Evolutionary conservation across 2,797 vertebrate genomes (phyloP).

Genomic region (Petrocephalus schoutedeni): DNA sequence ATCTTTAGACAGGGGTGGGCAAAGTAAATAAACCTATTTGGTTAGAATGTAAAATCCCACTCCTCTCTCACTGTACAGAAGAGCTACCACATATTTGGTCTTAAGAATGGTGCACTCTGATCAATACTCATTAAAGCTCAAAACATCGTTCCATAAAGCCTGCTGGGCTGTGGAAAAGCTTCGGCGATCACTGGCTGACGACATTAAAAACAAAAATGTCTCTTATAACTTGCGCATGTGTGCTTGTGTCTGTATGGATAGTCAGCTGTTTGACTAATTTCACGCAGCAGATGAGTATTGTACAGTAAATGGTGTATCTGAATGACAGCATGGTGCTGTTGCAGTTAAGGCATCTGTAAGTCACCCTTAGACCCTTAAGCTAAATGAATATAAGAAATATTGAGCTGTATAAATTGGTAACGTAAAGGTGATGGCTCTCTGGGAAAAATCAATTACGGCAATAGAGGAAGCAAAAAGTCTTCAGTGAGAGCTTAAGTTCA

Average conservation of each 20-base stretch:
- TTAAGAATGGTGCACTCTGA: background rate
- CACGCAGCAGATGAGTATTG: background rate
- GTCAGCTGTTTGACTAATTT: background rate
- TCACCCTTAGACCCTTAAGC: background rate
- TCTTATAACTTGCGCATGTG: background rate
- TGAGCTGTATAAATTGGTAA: background rate
- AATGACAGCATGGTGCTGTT: background rate
- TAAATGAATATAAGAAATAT: slow-evolving; percentile 4
- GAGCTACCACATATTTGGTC: background rate
- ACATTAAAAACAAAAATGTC: background rate
- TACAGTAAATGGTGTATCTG: background rate
- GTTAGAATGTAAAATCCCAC: background rate
- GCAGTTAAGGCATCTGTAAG: background rate
- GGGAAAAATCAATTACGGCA: background rate
- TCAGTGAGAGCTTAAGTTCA: slow-evolving; percentile 3
- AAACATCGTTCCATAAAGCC: background rate
- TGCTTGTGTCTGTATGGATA: background rate
- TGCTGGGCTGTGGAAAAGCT: background rate
- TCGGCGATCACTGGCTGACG: background rate
- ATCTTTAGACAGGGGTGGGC: background rate
- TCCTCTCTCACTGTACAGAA: background rate
- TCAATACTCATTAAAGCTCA: background rate
- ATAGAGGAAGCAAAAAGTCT: background rate
- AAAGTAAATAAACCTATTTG: background rate
- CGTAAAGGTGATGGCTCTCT: background rate